Percentiles rank a stretch among this genome's conserved stretches.
phyloP scores from a whole-genome alignment of 2,797 vertebrate species.

The Microcaecilia unicolor region DNA sequence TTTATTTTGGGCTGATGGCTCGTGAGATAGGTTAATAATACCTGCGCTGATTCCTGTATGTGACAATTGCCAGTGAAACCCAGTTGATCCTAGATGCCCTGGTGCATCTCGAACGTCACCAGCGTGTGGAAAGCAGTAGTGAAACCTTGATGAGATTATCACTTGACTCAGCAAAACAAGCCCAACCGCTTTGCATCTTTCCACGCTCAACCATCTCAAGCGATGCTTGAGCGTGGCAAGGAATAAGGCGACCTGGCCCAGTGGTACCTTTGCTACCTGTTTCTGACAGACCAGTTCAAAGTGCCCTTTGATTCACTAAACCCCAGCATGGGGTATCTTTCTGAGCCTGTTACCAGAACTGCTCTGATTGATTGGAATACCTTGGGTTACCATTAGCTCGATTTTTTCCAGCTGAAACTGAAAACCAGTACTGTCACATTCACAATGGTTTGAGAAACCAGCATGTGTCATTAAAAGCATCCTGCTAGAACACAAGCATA shows the following conservation, averaged over 20 bases:
- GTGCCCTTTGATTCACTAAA: too few relatives aligned
- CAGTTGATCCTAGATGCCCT: too few relatives aligned
- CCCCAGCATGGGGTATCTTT: slow-evolving; percentile 36
- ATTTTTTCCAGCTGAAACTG: slow-evolving; percentile 66
- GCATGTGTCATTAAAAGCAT: slow-evolving; percentile 43
- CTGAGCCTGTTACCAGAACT: slow-evolving; percentile 50
- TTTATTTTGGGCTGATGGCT: too few relatives aligned
- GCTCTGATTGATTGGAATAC: slow-evolving; percentile 55
- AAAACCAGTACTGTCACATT: slow-evolving; percentile 50
- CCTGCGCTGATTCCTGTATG: too few relatives aligned
- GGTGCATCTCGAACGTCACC: too few relatives aligned
- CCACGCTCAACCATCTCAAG: neutral
- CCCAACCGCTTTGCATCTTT: slow-evolving; percentile 31
- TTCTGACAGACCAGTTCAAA: slow-evolving; percentile 32
- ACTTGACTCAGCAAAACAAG: too few relatives aligned
- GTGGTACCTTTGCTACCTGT: slow-evolving; percentile 2
- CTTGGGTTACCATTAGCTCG: slow-evolving; percentile 38
- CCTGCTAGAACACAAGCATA: too few relatives aligned
- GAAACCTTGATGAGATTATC: too few relatives aligned
- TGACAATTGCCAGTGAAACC: too few relatives aligned
- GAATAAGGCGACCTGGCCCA: neutral
- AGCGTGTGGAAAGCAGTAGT: too few relatives aligned
- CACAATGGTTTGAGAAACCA: slow-evolving; percentile 48
- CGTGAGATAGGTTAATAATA: too few relatives aligned
- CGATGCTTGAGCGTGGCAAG: slow-evolving; percentile 14